These are phyloP conservation scores for Melinaea menophilus DNA, from an alignment of 2,888 invertebrate species.

Conservation along the genomic window DNA sequence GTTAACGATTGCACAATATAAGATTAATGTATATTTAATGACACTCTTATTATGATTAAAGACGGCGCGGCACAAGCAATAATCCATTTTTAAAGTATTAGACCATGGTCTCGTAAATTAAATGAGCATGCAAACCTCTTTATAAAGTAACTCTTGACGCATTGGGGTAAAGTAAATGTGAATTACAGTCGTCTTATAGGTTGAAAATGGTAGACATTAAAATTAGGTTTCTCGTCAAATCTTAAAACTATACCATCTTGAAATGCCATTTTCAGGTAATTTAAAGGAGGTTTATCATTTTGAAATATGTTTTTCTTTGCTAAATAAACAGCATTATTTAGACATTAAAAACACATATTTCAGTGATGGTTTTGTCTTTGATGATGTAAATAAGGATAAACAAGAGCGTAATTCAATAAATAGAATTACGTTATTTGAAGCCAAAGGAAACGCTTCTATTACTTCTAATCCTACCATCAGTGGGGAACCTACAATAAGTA, in stretches of 20 bases:
- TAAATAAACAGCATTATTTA: too few species aligned
- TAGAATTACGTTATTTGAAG: constrained; percentile 11
- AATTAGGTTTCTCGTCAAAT: too few species aligned
- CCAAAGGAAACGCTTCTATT: not conserved
- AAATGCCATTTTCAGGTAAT: constrained; percentile 63
- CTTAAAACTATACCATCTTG: not conserved
- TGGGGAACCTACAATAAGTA: constrained; percentile 4
- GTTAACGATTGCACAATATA: too few species aligned
- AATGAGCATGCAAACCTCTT: not conserved
- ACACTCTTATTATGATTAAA: too few species aligned
- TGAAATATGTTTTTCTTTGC: too few species aligned
- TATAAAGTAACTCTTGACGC: not conserved
- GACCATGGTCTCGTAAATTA: too few species aligned
- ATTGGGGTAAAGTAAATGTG: not conserved
- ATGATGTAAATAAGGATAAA: constrained; percentile 56
- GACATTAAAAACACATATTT: constrained; percentile 20
- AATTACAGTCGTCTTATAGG: not conserved
- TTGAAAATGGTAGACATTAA: too few species aligned
- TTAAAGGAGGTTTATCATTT: constrained; percentile 46
- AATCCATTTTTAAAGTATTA: too few species aligned
- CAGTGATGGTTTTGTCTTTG: constrained; percentile 61
- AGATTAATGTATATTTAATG: too few species aligned
- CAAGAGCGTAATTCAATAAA: constrained; percentile 22
- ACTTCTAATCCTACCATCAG: constrained; percentile 11
- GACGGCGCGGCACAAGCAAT: too few species aligned